A percentile compares a stretch with the other conserved stretches of the same genome.
Conservation (phyloP, 2,797 vertebrate species). For the Chanos chanos region DNA sequence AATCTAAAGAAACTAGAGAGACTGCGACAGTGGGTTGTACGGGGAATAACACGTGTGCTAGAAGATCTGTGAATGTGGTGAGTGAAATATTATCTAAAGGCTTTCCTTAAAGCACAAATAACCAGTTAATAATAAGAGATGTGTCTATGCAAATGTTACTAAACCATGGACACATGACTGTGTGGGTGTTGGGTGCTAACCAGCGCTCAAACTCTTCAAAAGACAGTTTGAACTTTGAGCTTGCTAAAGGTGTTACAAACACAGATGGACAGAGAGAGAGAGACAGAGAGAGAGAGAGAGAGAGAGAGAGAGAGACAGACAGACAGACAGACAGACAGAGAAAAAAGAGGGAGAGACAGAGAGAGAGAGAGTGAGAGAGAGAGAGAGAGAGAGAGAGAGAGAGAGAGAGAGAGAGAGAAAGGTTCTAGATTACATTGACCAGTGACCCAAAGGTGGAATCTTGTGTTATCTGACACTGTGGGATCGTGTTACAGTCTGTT, state of each 20-base stretch:
- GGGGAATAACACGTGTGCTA: conserved; percentile 44
- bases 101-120: conserved; percentile 7
- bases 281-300: too few species aligned
- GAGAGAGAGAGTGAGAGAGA: conserved; percentile 23
- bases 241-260: too few species aligned
- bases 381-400: conserved; percentile 18
- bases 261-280: neutral
- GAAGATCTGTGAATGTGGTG: conserved; percentile 79
- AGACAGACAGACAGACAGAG: conserved; percentile 26
- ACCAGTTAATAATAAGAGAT: neutral
- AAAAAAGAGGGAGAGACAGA: conserved; percentile 12
- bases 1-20: conserved; percentile 76
- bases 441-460: conserved; percentile 71
- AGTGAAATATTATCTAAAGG: conserved; percentile 44
- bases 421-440: conserved; percentile 73
- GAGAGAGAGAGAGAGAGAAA: conserved; percentile 16
- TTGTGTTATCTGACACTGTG: conserved; percentile 68
- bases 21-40: conserved; percentile 48
- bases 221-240: too few species aligned
- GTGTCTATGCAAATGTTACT: neutral
- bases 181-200: too few species aligned
- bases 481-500: conserved; percentile 69
- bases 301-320: conserved; percentile 61
- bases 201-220: too few species aligned
- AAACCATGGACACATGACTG: too few species aligned